Conservation (phyloP, 1,140 invertebrate genomes). For the Bombus affinis region DNA sequence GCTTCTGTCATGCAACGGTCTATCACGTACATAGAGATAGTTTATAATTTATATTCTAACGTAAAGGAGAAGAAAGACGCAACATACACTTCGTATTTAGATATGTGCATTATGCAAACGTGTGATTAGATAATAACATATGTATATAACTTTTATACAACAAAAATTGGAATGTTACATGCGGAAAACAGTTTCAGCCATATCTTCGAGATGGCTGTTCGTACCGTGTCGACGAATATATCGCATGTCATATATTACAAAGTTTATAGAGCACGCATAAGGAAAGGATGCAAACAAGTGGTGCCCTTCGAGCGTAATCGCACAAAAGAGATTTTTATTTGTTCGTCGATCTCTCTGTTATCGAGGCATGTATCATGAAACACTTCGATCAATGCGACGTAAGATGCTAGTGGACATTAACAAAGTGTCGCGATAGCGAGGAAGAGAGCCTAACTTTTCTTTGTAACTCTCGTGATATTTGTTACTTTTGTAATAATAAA, state of each 20-base stretch:
- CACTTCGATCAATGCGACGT: not conserved
- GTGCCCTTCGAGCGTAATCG: constrained; percentile 23
- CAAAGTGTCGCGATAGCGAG: not conserved
- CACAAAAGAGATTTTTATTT: constrained; percentile 3
- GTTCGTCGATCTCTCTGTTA: not conserved
- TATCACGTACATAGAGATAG: constrained; percentile 7
- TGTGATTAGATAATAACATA: constrained; percentile 65
- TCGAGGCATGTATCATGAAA: not conserved
- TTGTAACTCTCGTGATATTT: constrained; percentile 10
- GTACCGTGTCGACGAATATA: not conserved
- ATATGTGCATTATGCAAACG: constrained; percentile 49
- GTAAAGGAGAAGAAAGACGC: constrained; percentile 1
- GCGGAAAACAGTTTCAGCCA: not conserved
- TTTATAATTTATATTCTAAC: constrained; percentile 40
- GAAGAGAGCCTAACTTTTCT: not conserved
- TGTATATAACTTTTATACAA: constrained; percentile 67
- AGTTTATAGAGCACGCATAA: not conserved
- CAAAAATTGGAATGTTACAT: constrained; percentile 26
- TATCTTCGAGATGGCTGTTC: not conserved
- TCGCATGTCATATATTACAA: constrained; percentile 9
- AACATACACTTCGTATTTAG: constrained; percentile 54
- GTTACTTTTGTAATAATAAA: constrained; percentile 15
- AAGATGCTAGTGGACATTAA: not conserved
- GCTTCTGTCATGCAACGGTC: constrained; percentile 10
- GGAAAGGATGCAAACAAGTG: constrained; percentile 48